A percentile compares a stretch with the other conserved stretches of the same genome.
phyloP scores from a whole-genome alignment of 2,888 invertebrate genomes.

The Drosophila prolongata region DNA sequence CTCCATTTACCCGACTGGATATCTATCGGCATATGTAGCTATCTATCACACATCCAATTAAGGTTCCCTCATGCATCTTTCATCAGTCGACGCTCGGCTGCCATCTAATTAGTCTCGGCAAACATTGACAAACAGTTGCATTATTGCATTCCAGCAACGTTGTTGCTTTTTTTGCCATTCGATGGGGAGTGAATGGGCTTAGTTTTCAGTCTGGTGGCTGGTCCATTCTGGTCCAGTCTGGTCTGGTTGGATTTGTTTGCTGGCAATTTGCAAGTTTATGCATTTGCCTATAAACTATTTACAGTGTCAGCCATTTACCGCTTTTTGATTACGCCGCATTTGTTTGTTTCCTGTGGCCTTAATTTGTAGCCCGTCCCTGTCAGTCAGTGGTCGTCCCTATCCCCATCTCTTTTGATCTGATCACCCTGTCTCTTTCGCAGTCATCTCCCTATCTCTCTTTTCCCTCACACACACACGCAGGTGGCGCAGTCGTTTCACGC shows the following conservation, averaged over 20 bases:
- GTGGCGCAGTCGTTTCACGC: slow-evolving; percentile 78
- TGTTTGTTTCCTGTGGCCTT: slow-evolving; percentile 77
- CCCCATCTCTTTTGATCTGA: background rate
- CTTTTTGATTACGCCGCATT: slow-evolving; percentile 78
- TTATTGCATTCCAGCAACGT: slow-evolving; percentile 42
- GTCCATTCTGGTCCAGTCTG: slow-evolving; percentile 4
- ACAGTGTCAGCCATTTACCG: slow-evolving; percentile 72
- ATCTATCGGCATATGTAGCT: slow-evolving; percentile 19
- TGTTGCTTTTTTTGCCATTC: slow-evolving; percentile 18
- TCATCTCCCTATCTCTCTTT: background rate
- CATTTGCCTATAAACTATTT: slow-evolving; percentile 69
- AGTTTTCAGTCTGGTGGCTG: slow-evolving; percentile 18
- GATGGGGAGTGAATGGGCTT: slow-evolving; percentile 12
- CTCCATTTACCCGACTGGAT: background rate
- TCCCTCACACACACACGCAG: slow-evolving; percentile 48
- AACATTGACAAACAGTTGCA: slow-evolving; percentile 63
- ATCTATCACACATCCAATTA: slow-evolving; percentile 51
- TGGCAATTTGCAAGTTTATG: slow-evolving; percentile 66
- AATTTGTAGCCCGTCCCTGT: slow-evolving; percentile 55
- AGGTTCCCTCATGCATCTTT: slow-evolving; percentile 53
- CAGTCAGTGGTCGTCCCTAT: slow-evolving; percentile 3
- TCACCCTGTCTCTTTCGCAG: background rate
- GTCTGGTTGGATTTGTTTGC: slow-evolving; percentile 46
- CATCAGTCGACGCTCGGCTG: slow-evolving; percentile 48
- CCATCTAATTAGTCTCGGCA: slow-evolving; percentile 63